A percentile compares a stretch with the other conserved stretches of the same genome.
phyloP scores from a whole-genome alignment of 35 echinoderm and acorn worm species.

The Strongylocentrotus purpuratus region DNA sequence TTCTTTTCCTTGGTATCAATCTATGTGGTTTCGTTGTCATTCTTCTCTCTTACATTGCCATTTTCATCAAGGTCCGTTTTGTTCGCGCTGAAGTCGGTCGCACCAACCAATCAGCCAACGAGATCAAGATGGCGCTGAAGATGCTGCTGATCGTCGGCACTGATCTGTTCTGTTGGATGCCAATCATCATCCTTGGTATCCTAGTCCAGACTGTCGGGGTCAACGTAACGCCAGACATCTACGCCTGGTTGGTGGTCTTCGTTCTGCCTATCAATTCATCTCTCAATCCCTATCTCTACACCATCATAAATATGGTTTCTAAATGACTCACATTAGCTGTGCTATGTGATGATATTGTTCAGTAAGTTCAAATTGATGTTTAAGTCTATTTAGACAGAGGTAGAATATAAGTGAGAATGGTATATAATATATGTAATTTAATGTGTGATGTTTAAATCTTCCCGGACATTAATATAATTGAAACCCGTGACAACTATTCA shows the following conservation, averaged over 20 bases:
- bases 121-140: constrained; percentile 61
- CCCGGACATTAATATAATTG: not conserved
- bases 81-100: not conserved
- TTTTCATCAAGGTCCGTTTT: constrained; percentile 36
- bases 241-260: no score
- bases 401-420: no score
- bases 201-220: not conserved
- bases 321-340: not conserved
- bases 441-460: no score
- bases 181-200: not conserved
- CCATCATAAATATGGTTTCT: no score
- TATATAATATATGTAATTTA: no score
- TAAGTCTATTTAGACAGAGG: no score
- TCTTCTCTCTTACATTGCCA: constrained; percentile 36
- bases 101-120: constrained; percentile 24
- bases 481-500: no score
- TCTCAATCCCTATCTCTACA: no score
- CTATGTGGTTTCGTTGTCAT: constrained; percentile 31
- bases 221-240: no score
- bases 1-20: constrained; percentile 52
- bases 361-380: not conserved
- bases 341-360: not conserved
- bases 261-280: no score
- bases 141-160: not conserved
- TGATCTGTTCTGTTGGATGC: not conserved